Conservation (phyloP, 92 coral and sea anemone genomes). For the Nematostella vectensis region DNA sequence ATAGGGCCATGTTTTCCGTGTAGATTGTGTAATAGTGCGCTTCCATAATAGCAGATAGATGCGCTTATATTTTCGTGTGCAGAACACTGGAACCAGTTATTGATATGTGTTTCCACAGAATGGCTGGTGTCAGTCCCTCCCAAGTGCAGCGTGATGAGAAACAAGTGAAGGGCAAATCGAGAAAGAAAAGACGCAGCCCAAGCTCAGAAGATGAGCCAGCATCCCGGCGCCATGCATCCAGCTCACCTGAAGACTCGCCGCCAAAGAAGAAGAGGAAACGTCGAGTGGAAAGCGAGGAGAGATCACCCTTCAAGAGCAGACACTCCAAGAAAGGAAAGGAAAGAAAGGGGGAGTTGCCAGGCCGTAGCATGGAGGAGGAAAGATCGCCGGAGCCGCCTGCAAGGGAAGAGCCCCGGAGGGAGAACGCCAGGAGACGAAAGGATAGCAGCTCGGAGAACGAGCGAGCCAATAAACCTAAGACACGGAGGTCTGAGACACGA, state of each 20-base stretch:
- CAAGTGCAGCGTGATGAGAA: neutral
- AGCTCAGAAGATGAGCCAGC: constrained; percentile 5
- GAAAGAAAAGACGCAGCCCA: neutral
- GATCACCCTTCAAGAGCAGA: constrained; percentile 7
- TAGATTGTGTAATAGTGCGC: too few species aligned
- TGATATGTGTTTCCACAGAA: too few species aligned
- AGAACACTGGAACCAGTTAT: too few species aligned
- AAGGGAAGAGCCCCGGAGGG: constrained; percentile 1
- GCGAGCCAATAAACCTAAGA: too few species aligned
- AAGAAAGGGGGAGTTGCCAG: neutral
- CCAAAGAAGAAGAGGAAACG: constrained; percentile 36
- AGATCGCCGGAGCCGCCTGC: too few species aligned
- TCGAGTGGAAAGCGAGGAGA: constrained; percentile 5
- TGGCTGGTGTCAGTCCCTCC: constrained; percentile 11
- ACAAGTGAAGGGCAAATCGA: constrained; percentile 1
- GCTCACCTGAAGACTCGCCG: constrained; percentile 46
- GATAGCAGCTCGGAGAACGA: too few species aligned
- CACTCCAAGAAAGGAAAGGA: neutral
- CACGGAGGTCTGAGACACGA: too few species aligned
- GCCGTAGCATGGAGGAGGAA: too few species aligned
- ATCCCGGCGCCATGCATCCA: constrained; percentile 13
- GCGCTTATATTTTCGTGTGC: too few species aligned
- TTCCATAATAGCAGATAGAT: too few species aligned
- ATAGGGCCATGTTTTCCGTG: too few species aligned
- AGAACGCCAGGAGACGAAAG: neutral